These are phyloP conservation scores for Lasioglossum morio DNA, from an alignment of 2,888 invertebrate species.

Conservation along the genomic window DNA sequence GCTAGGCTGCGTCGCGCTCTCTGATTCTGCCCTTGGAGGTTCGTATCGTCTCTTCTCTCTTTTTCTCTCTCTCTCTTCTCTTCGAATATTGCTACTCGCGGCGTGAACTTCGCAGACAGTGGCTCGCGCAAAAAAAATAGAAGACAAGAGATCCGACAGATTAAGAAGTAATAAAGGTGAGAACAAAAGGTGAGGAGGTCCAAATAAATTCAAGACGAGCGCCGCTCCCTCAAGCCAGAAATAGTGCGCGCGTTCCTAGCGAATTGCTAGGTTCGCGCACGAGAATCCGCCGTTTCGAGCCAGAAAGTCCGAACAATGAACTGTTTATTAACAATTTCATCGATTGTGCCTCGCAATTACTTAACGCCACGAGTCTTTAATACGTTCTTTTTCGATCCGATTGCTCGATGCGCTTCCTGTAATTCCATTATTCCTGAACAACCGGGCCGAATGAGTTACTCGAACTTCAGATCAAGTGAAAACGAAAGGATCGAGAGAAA, in stretches of 20 bases:
- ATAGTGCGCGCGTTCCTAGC: neutral
- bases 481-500: constrained; percentile 1
- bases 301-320: neutral
- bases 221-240: neutral
- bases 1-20: constrained; percentile 33
- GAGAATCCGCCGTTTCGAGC: neutral
- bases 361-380: neutral
- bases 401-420: neutral
- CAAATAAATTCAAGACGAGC: neutral
- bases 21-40: constrained; percentile 44
- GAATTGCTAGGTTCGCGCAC: constrained; percentile 18
- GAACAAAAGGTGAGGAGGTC: constrained; percentile 1
- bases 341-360: neutral
- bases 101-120: too few species aligned
- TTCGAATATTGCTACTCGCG: neutral
- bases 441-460: neutral
- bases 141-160: neutral
- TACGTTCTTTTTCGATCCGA: neutral
- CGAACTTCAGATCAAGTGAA: neutral
- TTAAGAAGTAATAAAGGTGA: neutral
- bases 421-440: neutral
- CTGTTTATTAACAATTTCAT: neutral
- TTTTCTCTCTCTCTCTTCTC: neutral
- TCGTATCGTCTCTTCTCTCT: neutral
- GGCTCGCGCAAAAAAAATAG: neutral